Conservation (phyloP, 2,888 invertebrate species). For the Trissolcus japonicus region DNA sequence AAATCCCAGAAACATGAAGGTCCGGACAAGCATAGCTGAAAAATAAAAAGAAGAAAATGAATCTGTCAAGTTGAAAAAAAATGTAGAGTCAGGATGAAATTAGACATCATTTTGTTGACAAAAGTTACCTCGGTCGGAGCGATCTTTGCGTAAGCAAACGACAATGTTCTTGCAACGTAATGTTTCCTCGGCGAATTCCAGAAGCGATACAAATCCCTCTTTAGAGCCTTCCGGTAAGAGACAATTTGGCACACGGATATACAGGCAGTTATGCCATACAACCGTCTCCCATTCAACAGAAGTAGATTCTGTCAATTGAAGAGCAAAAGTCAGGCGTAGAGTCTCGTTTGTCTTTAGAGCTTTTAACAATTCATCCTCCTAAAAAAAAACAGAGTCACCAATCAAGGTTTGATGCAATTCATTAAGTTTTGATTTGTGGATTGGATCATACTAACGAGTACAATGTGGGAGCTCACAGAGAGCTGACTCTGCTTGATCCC, state of each 20-base stretch:
- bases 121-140: slow-evolving; percentile 85
- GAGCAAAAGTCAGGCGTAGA: slow-evolving; percentile 85
- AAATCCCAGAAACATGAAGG: slow-evolving; percentile 98
- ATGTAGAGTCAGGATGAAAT: slow-evolving; percentile 43
- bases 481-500: slow-evolving; percentile 82
- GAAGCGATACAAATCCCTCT: slow-evolving; percentile 93
- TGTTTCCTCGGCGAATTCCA: slow-evolving; percentile 97
- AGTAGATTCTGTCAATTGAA: slow-evolving; percentile 86
- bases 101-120: slow-evolving; percentile 17
- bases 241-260: slow-evolving; percentile 91
- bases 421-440: not conserved
- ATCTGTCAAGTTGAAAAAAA: not conserved
- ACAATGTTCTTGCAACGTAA: slow-evolving; percentile 88
- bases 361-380: slow-evolving; percentile 79
- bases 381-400: not conserved
- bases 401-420: not conserved
- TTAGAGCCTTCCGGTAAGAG: slow-evolving; percentile 94
- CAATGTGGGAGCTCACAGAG: slow-evolving; percentile 79
- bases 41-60: slow-evolving; percentile 52
- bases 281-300: slow-evolving; percentile 91
- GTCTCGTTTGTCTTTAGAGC: slow-evolving; percentile 83
- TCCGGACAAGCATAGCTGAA: slow-evolving; percentile 88
- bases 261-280: slow-evolving; percentile 86
- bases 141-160: slow-evolving; percentile 89
- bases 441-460: slow-evolving; percentile 70